Base-by-base conservation (phyloP, 23 tunicate genomes). In the Trididemnum miniatum region DNA sequence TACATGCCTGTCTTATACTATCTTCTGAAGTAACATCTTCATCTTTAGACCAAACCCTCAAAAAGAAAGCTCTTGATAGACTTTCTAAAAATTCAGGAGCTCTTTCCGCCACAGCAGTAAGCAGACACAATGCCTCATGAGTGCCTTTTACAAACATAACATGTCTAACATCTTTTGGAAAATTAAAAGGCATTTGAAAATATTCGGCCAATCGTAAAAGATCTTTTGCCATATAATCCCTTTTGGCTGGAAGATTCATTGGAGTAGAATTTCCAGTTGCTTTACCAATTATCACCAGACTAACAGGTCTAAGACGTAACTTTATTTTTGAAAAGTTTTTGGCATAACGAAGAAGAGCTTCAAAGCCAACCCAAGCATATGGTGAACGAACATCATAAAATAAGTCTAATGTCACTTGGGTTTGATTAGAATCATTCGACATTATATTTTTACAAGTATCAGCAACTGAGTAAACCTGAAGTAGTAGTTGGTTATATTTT, bases 61-160 rank as follows among this genome's bases (percentile, higher is more conserved):
- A 32, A 80, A 5, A 95, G 34, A 95, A 30, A 34, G 82, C 81
- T 18, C 62, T 35, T 0, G 96, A 84, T n/a, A 90, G 35, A 7
- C 32, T n/a, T 72, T 91, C 92, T 20, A 95, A 49, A 57, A 86
- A 33, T 31, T 79, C 65, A 22, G 96, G 92, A 50, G 51, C n/a
- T 1, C 91, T 44, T 33, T 40, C 54, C 33, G 63, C 31, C 24
- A 90, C 84, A 12, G 77, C 89, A 20, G 89, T 87, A 9, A 95
- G 84, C 31, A 90, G 35, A 7, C 96, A 33, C 40, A 86, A 87
- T 30, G 96, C 89, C 34, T 67, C 63, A 3, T 86, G 44, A 12
- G 97, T 86, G 28, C 97, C 94, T 80, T 93, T 93, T 12, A 51
- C 73, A 72, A 88, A 77, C 91, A 91, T 86, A 1, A 91, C 91